These are phyloP conservation scores for Rhagoletis pomonella DNA, from an alignment of 1,140 invertebrate species.

Conservation along the genomic window DNA sequence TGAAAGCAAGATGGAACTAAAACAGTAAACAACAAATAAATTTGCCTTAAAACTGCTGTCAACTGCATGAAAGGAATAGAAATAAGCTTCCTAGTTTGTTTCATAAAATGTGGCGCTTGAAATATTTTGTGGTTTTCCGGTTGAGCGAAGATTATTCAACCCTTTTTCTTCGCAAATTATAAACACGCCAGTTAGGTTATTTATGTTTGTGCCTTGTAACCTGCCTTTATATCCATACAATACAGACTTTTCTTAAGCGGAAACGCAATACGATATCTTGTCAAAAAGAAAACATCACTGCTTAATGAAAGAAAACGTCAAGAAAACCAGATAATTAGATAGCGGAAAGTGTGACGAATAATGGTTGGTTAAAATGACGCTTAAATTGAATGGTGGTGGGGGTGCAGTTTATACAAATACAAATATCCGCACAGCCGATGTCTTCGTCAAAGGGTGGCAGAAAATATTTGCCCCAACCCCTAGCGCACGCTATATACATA, in stretches of 20 bases:
- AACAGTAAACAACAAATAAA: not conserved
- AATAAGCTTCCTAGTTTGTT: not conserved
- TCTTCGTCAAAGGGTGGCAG: too few relatives aligned
- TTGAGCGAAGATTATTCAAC: not conserved
- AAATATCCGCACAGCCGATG: too few relatives aligned
- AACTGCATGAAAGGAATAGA: not conserved
- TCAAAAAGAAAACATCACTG: constrained; percentile 4
- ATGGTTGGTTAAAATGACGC: not conserved
- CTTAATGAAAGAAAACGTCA: constrained; percentile 23
- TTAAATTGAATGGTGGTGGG: constrained; percentile 3
- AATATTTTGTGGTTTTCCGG: constrained; percentile 29
- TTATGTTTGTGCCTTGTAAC: too few relatives aligned
- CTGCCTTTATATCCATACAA: too few relatives aligned
- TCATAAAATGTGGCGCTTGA: not conserved
- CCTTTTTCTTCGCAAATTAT: not conserved
- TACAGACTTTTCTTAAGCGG: constrained; percentile 30
- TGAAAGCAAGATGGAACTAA: too few relatives aligned
- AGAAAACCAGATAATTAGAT: not conserved
- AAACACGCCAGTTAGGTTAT: not conserved
- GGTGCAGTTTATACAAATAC: too few relatives aligned
- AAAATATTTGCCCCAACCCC: too few relatives aligned
- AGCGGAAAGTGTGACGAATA: constrained; percentile 11
- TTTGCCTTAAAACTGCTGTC: not conserved
- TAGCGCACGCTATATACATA: too few relatives aligned
- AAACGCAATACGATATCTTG: not conserved